Conservation (phyloP, 2,797 vertebrate genomes). For the Pteronotus mesoamericanus region DNA sequence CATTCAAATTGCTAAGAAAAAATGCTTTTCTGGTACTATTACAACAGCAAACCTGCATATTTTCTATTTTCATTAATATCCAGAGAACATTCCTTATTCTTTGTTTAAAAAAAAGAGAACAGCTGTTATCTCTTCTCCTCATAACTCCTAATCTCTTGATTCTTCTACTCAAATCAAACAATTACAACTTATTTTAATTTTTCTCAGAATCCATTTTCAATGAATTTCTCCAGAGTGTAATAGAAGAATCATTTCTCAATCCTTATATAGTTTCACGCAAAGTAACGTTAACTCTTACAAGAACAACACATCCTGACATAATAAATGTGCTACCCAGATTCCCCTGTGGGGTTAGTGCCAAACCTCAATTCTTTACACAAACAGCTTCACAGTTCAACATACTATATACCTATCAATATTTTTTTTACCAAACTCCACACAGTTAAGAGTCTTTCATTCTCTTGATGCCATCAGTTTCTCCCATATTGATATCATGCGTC, state of each 20-base stretch:
- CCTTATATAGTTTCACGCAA: background rate
- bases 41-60: background rate
- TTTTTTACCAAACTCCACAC: background rate
- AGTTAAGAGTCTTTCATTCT: conserved; percentile 25
- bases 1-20: background rate
- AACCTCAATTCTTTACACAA: background rate
- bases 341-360: background rate
- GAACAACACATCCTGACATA: conserved; percentile 7
- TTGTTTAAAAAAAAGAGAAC: background rate
- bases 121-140: background rate
- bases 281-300: conserved; percentile 19
- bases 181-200: conserved; percentile 41
- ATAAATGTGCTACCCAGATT: background rate
- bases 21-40: background rate
- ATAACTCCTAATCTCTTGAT: background rate
- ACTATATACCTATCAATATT: background rate
- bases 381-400: background rate
- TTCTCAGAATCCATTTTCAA: conserved; percentile 34
- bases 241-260: conserved; percentile 31
- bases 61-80: background rate
- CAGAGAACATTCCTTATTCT: background rate
- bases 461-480: background rate
- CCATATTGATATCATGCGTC: background rate
- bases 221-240: conserved; percentile 30
- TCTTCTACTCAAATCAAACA: conserved; percentile 44